Evolutionary conservation across 2,113 vertebrate genomes (phyloP).

Genomic region (Bagarius yarrelli): DNA sequence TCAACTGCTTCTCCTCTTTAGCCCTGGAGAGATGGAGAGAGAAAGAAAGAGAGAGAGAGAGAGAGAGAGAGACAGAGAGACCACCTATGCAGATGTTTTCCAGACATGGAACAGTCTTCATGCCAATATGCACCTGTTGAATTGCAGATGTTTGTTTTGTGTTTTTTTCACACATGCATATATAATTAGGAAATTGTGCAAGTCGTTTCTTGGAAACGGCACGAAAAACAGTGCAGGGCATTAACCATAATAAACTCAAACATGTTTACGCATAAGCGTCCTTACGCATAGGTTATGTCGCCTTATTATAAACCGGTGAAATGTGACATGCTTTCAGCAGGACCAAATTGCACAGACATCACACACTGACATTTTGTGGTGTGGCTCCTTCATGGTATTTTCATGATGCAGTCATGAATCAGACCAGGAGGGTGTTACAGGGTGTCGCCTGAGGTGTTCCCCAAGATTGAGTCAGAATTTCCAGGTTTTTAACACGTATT

Average conservation of each 20-base stretch:
- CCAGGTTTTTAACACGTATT: conserved; percentile 36
- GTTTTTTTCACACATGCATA: conserved; percentile 40
- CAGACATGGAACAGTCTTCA: conserved; percentile 62
- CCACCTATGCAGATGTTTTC: conserved; percentile 72
- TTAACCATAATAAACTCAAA: conserved; percentile 35
- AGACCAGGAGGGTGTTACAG: conserved; percentile 30
- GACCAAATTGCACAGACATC: conserved; percentile 23
- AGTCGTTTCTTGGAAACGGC: conserved; percentile 37
- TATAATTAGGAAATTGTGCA: conserved; percentile 36
- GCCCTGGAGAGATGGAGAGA: conserved; percentile 32
- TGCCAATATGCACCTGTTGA: conserved; percentile 56
- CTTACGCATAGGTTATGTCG: conserved; percentile 12
- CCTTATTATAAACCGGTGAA: conserved; percentile 12
- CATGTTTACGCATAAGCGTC: not conserved
- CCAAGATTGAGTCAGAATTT: conserved; percentile 46
- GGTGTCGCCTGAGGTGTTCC: conserved; percentile 49
- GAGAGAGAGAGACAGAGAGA: conserved; percentile 36
- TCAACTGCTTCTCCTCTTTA: conserved; percentile 56
- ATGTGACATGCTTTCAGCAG: not conserved
- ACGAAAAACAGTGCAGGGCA: conserved; percentile 30
- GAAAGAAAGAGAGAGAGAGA: conserved; percentile 26
- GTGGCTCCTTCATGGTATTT: conserved; percentile 31
- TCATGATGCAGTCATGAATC: conserved; percentile 47
- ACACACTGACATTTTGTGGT: conserved; percentile 21
- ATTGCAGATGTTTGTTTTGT: conserved; percentile 42